phyloP scores from a whole-genome alignment of 2,113 vertebrate species.

The Clarias batrachus region DNA sequence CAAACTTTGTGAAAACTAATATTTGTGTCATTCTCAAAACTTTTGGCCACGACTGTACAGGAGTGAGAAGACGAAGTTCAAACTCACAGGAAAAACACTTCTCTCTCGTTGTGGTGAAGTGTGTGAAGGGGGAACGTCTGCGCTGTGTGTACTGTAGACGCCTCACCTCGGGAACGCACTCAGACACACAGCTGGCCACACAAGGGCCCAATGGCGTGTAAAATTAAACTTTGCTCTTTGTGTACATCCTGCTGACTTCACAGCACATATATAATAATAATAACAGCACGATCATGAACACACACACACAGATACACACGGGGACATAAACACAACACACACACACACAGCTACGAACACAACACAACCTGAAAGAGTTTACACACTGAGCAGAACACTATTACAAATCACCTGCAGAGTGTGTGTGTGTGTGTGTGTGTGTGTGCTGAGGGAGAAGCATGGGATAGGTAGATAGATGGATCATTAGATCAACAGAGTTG shows the following conservation, averaged over 20 bases:
- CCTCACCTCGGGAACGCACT: not conserved
- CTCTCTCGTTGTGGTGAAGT: not conserved
- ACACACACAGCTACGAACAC: not conserved
- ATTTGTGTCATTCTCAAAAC: too few species aligned
- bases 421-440: not conserved
- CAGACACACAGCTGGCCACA: constrained; percentile 22
- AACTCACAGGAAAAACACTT: too few species aligned
- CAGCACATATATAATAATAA: constrained; percentile 54
- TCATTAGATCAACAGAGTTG: not conserved
- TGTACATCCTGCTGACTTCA: constrained; percentile 60
- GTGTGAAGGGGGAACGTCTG: not conserved
- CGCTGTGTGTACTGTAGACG: constrained; percentile 30
- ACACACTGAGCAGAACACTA: not conserved
- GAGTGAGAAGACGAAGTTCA: too few species aligned
- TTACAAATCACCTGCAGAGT: not conserved
- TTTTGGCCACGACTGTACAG: too few species aligned
- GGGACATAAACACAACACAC: not conserved
- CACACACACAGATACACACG: not conserved
- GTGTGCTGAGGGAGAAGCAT: not conserved
- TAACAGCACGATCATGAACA: constrained; percentile 61
- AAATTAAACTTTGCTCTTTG: constrained; percentile 74
- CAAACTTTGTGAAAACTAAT: too few species aligned
- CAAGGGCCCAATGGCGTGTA: constrained; percentile 71
- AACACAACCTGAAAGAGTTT: too few species aligned
- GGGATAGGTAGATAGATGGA: too few species aligned